Evolutionary conservation across 2,888 invertebrate species (phyloP).

Genomic region (Meganola albula): DNA sequence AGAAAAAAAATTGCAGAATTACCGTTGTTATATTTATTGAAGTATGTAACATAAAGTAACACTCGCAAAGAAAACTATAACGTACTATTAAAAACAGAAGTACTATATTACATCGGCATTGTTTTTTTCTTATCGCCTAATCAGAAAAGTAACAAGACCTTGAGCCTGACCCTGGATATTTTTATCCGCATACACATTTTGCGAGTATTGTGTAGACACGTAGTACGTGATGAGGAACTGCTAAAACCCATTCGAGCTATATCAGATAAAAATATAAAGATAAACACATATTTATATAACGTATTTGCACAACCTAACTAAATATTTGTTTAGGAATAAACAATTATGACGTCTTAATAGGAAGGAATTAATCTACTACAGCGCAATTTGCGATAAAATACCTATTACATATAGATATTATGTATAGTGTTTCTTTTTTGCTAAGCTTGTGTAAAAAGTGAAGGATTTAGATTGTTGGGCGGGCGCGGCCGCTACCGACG

Average conservation of each 20-base stretch:
- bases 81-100: slow-evolving; percentile 36
- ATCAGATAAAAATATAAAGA: slow-evolving; percentile 38
- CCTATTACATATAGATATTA: too few species aligned
- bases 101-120: slow-evolving; percentile 38
- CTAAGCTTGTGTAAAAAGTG: neutral
- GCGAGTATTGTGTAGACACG: slow-evolving; percentile 55
- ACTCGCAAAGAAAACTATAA: slow-evolving; percentile 33
- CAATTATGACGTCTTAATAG: slow-evolving; percentile 17
- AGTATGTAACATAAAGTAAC: slow-evolving; percentile 21
- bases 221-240: slow-evolving; percentile 48
- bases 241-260: slow-evolving; percentile 37
- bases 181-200: slow-evolving; percentile 70
- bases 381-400: too few species aligned
- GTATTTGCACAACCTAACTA: slow-evolving; percentile 13
- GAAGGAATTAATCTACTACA: too few species aligned
- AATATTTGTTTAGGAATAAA: slow-evolving; percentile 20
- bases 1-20: slow-evolving; percentile 59
- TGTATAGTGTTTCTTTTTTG: too few species aligned
- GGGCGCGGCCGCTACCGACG: too few species aligned
- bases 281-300: slow-evolving; percentile 28
- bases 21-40: slow-evolving; percentile 63
- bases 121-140: slow-evolving; percentile 64
- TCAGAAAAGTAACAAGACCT: slow-evolving; percentile 71
- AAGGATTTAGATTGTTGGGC: neutral
- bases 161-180: slow-evolving; percentile 75